phyloP scores from a whole-genome alignment of 2,888 invertebrate genomes.

The Diabrotica balteata region DNA sequence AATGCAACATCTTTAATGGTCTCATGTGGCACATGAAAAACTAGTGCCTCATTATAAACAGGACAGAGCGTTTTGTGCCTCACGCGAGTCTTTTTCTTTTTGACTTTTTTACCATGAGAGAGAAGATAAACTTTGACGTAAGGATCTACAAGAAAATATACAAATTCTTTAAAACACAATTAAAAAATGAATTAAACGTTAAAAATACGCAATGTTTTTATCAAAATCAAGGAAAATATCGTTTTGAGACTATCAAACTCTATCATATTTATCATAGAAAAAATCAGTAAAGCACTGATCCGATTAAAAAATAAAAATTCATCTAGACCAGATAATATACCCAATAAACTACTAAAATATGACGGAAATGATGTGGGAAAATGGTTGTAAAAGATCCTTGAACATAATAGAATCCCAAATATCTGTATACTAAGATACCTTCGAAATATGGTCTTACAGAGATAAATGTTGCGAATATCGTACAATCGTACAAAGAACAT shows the following conservation, averaged over 20 bases:
- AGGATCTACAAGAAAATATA: slow-evolving; percentile 71
- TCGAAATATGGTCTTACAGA: background rate
- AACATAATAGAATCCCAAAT: too few species aligned
- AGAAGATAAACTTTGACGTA: slow-evolving; percentile 92
- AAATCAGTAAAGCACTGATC: too few species aligned
- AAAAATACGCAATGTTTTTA: background rate
- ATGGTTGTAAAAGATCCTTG: too few species aligned
- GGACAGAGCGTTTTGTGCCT: slow-evolving; percentile 87
- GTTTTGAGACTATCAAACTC: background rate
- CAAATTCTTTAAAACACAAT: background rate
- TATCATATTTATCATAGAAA: too few species aligned
- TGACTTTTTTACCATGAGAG: slow-evolving; percentile 86
- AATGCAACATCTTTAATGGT: slow-evolving; percentile 84
- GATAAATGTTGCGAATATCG: background rate
- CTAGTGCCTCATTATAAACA: slow-evolving; percentile 91
- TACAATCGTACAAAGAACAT: too few species aligned
- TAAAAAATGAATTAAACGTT: too few species aligned
- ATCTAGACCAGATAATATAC: too few species aligned
- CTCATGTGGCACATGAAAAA: slow-evolving; percentile 87
- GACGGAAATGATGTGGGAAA: too few species aligned
- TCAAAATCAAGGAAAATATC: background rate
- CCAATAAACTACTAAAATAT: too few species aligned
- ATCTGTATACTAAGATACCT: background rate
- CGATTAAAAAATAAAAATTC: too few species aligned
- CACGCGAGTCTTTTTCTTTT: slow-evolving; percentile 92